Evolutionary conservation across 2,797 vertebrate genomes (phyloP), one percentile per base, ranked within the genome.

Genomic region (Lophius americanus): DNA sequence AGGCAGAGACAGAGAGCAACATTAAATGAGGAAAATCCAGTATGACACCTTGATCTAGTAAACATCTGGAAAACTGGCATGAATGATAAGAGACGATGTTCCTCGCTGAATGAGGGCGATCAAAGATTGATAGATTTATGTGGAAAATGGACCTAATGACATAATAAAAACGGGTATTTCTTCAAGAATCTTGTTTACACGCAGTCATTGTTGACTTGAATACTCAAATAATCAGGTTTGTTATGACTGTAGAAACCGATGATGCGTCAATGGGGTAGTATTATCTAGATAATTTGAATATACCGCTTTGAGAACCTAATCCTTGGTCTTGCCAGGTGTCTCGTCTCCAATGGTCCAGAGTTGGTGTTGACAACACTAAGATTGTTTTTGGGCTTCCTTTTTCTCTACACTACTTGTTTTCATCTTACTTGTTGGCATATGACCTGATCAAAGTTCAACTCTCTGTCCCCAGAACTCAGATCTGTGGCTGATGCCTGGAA

Each of bases 401-500:
- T 54, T 48, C 36, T 58, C 50, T 23, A 5, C 32, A 54, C 53
- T 6, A 6, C 47, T 7, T 12, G 1, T 43, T 9, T 51, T 67
- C 50, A 48, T 59, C 76, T 55, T 75, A 56, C 55, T 56, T 53
- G 9, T 69, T 59, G 47, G 60, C 63, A 67, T 48, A 3, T 51
- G 38, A 76, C 81, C 78, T 33, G 73, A 82, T 84, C 78, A 66
- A 37, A 76, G 70, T 62, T 78, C 64, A 75, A 54, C 41, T 48
- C 13, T 60, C 43, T 13, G 44, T 52, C 38, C 52, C 52, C n/a
- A 3, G 43, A 71, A 77, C 56, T 76, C 32, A 2, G 79, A 74
- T 76, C 60, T 49, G 75, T 73, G 71, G 56, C 47, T 51, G 44
- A 69, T 36, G 59, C 53, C 41, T 13, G 42, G 51, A 48, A 42